These are phyloP conservation scores for Pachyseris speciosa DNA, from an alignment of 64 coral and sea anemone genomes.

Conservation along the genomic window DNA sequence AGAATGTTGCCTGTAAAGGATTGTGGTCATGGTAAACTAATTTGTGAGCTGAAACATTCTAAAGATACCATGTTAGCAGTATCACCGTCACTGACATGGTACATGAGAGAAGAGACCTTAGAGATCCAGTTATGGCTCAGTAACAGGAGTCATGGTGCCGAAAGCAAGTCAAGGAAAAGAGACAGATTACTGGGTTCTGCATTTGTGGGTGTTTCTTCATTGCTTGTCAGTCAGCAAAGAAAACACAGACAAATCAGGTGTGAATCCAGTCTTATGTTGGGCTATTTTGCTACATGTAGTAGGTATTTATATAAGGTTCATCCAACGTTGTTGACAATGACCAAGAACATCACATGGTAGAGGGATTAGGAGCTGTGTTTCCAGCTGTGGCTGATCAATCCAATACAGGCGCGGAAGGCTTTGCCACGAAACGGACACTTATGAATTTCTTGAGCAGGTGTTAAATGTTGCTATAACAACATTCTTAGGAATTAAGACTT, in stretches of 20 bases:
- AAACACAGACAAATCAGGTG: neutral
- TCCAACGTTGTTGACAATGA: too few species aligned
- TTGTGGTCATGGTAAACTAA: conserved; percentile 15
- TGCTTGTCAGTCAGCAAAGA: conserved; percentile 11
- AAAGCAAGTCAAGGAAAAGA: conserved; percentile 60
- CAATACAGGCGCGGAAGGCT: too few species aligned
- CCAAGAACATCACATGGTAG: too few species aligned
- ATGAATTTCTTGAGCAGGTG: too few species aligned
- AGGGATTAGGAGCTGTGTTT: too few species aligned
- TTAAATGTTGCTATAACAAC: too few species aligned
- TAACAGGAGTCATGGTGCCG: neutral
- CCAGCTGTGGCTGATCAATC: too few species aligned
- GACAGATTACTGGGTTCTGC: conserved; percentile 93
- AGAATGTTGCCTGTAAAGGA: neutral
- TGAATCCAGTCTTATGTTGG: neutral
- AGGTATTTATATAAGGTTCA: too few species aligned
- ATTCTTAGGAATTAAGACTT: too few species aligned
- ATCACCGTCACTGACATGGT: conserved; percentile 78
- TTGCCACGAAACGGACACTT: too few species aligned
- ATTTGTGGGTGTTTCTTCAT: conserved; percentile 82
- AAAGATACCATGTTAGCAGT: conserved; percentile 12
- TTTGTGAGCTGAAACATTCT: conserved; percentile 81
- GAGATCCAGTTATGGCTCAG: conserved; percentile 95
- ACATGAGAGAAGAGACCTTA: conserved; percentile 88
- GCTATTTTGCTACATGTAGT: neutral